These are phyloP conservation scores for Pachycephala philippinensis DNA, from an alignment of 2,113 vertebrate genomes.

Conservation along the genomic window DNA sequence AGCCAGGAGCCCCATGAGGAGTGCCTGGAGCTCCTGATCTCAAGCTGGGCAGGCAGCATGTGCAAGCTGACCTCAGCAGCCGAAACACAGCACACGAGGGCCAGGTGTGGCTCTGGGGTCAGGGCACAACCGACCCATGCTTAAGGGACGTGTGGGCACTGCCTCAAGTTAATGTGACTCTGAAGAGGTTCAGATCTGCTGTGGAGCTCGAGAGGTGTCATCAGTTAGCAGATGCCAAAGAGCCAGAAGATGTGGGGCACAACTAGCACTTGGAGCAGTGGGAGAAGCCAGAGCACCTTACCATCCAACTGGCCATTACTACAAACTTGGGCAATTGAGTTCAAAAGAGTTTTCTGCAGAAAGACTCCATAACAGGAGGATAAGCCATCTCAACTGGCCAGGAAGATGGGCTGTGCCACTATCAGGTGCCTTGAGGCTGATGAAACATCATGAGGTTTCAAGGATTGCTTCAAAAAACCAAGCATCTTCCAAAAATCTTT, in stretches of 20 bases:
- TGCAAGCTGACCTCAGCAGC: neutral
- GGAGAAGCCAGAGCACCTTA: neutral
- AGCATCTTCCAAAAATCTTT: neutral
- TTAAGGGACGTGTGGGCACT: neutral
- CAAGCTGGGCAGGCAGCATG: rapidly evolving
- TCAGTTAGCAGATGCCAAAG: neutral
- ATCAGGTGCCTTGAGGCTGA: neutral
- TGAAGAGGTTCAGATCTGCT: neutral
- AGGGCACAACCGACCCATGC: rapidly evolving
- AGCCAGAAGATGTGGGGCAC: neutral
- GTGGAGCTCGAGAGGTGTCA: neutral
- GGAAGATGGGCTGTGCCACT: neutral
- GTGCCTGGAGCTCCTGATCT: neutral
- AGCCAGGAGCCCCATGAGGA: neutral
- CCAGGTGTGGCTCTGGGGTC: neutral
- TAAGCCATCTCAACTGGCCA: neutral
- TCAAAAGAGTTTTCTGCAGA: neutral
- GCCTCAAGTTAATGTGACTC: neutral
- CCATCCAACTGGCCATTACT: no score
- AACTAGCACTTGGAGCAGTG: neutral
- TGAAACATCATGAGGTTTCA: neutral
- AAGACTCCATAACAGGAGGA: neutral
- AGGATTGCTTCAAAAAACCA: neutral
- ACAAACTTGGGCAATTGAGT: neutral
- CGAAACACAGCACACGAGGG: rapidly evolving